Base-by-base conservation (phyloP, 2,888 invertebrate species). In the Linyphia triangularis region DNA sequence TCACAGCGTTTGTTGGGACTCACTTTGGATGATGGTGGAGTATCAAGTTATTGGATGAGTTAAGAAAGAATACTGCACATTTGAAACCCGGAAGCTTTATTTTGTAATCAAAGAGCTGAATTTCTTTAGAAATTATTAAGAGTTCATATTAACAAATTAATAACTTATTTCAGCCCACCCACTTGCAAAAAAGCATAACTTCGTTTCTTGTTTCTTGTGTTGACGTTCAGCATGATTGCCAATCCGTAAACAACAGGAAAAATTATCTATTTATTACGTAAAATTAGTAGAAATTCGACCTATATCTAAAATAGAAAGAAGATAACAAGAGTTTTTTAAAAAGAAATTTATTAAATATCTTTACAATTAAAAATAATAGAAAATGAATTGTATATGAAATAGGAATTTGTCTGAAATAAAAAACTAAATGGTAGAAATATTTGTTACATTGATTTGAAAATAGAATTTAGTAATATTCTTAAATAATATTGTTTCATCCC, bases 171-270 rank as follows among this genome's bases (percentile, higher is more conserved):
- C 70, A 70, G 78, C 70, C 73, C 85, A 78, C 85, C 85, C 77
- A 85, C 85, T 67, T 59, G 59, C 40, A 26, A 33, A 40, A 75
- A 59, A 67, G 65, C 65, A 73, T 61, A 72, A 73, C 40, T 63
- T 72, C 43, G 30, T 67, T 40, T 65, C 40, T n/a, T 24, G 22
- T 59, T 59, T 26, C 40, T 19, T 65, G 67, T 69, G 86, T 88
- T 88, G 86, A 88, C 86, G 86, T 88, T 88, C 81, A 75, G 86
- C 86, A 65, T 88, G 86, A 88, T 88, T 88, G 86, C 86, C 86
- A 88, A 72, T 81, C 86, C 75, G 81, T 81, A 73, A 72, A 86
- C 40, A 70, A 26, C 33, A 61, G 81, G 78, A 79, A 86, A 59
- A 72, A 73, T 86, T 72, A 63, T 82, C 28, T 19, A 37, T 10